Evolutionary conservation across 1,140 invertebrate species (phyloP).

Genomic region (Aricia agestis): DNA sequence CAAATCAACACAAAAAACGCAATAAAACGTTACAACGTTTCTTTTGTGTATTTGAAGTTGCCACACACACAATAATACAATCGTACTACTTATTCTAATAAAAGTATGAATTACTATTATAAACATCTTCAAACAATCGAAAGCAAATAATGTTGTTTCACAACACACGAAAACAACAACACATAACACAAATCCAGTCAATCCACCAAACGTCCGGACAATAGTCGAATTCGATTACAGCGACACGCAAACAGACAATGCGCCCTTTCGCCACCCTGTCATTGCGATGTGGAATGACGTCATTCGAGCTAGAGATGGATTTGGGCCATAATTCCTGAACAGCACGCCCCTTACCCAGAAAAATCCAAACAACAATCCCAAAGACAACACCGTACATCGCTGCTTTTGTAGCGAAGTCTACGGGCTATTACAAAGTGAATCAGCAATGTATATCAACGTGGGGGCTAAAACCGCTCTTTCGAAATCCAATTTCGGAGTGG

Average conservation of each 20-base stretch:
- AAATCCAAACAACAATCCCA: neutral
- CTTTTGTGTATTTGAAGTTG: too few relatives aligned
- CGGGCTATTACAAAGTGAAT: neutral
- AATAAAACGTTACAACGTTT: too few relatives aligned
- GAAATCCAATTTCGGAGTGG: slow-evolving; percentile 56
- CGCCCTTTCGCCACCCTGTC: slow-evolving; percentile 63
- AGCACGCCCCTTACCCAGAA: slow-evolving; percentile 37
- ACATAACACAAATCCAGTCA: neutral
- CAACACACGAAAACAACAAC: too few relatives aligned
- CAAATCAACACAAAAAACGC: too few relatives aligned
- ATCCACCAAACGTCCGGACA: neutral
- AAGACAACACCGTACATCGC: slow-evolving; percentile 32
- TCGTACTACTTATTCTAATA: too few relatives aligned
- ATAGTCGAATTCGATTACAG: slow-evolving; percentile 21
- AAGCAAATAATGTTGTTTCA: too few relatives aligned
- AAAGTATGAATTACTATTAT: too few relatives aligned
- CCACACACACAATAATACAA: too few relatives aligned
- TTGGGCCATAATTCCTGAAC: slow-evolving; percentile 65
- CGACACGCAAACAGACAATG: slow-evolving; percentile 51
- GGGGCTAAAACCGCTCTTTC: slow-evolving; percentile 4
- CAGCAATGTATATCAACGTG: slow-evolving; percentile 34
- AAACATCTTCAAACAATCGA: too few relatives aligned
- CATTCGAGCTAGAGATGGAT: slow-evolving; percentile 69
- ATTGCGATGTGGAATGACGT: slow-evolving; percentile 67
- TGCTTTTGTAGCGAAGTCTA: slow-evolving; percentile 10